These are phyloP conservation scores for Orius insidiosus DNA, from an alignment of 1,140 invertebrate genomes.

Conservation along the genomic window DNA sequence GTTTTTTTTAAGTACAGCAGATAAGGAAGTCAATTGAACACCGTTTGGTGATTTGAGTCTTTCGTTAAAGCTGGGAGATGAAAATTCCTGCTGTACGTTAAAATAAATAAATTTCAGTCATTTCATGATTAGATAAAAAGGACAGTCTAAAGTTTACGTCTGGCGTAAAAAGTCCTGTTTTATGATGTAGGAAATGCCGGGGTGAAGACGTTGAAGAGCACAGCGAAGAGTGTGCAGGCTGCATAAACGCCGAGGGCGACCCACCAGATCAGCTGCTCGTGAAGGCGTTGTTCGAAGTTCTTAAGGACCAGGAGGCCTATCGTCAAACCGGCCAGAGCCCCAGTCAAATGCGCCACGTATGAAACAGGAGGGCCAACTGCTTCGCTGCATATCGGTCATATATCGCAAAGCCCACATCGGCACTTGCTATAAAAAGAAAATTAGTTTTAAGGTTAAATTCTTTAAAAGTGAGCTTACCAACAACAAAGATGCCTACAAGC, in stretches of 20 bases:
- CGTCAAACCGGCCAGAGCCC: constrained; percentile 72
- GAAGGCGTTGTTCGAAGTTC: constrained; percentile 88
- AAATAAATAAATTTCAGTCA: too few relatives aligned
- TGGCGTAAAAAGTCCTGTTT: too few relatives aligned
- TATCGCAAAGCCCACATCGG: constrained; percentile 85
- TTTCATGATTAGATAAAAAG: too few relatives aligned
- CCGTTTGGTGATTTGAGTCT: too few relatives aligned
- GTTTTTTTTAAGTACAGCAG: too few relatives aligned
- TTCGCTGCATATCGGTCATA: constrained; percentile 69
- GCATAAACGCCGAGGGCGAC: constrained; percentile 81
- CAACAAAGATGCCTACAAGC: constrained; percentile 75
- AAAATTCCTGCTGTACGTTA: too few relatives aligned
- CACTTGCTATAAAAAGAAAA: constrained; percentile 41
- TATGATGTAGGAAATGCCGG: constrained; percentile 8
- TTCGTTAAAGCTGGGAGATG: too few relatives aligned
- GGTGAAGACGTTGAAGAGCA: constrained; percentile 57
- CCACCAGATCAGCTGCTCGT: constrained; percentile 91
- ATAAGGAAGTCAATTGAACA: too few relatives aligned
- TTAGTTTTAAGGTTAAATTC: not conserved
- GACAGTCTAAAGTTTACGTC: too few relatives aligned
- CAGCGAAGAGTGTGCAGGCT: constrained; percentile 78
- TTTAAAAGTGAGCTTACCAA: constrained; percentile 49
- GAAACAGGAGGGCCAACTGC: constrained; percentile 58
- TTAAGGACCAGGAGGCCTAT: constrained; percentile 85
- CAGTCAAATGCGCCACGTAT: constrained; percentile 87